Evolutionary conservation across 92 coral and sea anemone genomes (phyloP), one percentile per base, ranked within the genome.

Genomic region (Porites cylindrica): DNA sequence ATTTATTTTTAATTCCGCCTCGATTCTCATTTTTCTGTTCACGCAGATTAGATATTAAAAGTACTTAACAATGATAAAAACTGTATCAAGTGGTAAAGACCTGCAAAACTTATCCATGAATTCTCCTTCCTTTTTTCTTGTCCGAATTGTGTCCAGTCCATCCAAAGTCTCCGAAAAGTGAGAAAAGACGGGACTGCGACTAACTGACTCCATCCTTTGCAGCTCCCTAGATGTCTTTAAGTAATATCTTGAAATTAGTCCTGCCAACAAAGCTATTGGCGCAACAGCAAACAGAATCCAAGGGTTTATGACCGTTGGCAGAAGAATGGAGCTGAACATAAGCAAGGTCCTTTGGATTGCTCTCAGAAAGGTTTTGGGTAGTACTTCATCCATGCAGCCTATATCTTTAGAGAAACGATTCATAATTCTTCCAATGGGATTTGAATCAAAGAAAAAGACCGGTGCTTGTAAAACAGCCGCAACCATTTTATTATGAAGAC

Each of bases 401-500:
- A 56, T 14, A 56, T 56, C 61, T 12, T 56, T 56, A 56, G 61
- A 56, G 61, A 56, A 56, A 10, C 61, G 11, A 56, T 56, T 56
- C 61, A 56, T 56, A 4, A 56, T 56, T 56, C 61, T 56, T 56
- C 61, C 61, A 10, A 56, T 14, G 16, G 61, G 61, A 56, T 56
- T 56, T 56, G 61, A 56, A 56, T 56, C 61, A 56, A 56, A 56
- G 13, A 56, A 56, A 10, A 56, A 14, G 16, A 56, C 61, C 1
- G 21, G 66, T 6, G 66, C 66, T 38, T 77, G 20, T 21, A 77
- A 29, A 32, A 77, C 23, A 32, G 81, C 81, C 81, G 24, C 81
- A 58, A 58, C 81, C 68, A 62, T 77, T 77, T 21, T 76, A 24
- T 76, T 66, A 21, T 76, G 80, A 29, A 76, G 80, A 23, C 66